Conservation (phyloP, 2,888 invertebrate species). For the Scrobipalpa costella region DNA sequence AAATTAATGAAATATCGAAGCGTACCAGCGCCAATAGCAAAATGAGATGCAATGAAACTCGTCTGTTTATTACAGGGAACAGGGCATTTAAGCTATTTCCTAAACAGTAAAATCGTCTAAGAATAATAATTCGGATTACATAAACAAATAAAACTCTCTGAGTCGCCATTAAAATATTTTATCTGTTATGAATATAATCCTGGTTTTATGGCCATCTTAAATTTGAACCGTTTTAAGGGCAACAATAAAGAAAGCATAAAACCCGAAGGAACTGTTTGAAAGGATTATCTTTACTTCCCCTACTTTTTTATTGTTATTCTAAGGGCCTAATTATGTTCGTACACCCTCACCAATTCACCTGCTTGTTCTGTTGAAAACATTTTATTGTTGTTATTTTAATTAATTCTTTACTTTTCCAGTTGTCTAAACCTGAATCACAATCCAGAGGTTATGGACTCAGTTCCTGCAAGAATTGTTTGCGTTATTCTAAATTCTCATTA, state of each 20-base stretch:
- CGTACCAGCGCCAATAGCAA: background rate
- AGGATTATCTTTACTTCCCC: slow-evolving; percentile 62
- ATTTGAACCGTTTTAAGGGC: slow-evolving; percentile 62
- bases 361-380: slow-evolving; percentile 7
- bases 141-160: slow-evolving; percentile 70
- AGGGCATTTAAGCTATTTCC: slow-evolving; percentile 32
- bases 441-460: too few relatives aligned
- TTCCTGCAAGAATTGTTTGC: too few relatives aligned
- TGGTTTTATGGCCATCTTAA: slow-evolving; percentile 66
- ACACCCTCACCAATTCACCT: slow-evolving; percentile 31
- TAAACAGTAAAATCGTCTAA: slow-evolving; percentile 61
- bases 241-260: slow-evolving; percentile 63
- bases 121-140: slow-evolving; percentile 71
- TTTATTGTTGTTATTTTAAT: too few relatives aligned
- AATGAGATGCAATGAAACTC: background rate
- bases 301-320: slow-evolving; percentile 54
- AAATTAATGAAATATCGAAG: slow-evolving; percentile 1
- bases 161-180: slow-evolving; percentile 74
- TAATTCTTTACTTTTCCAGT: too few relatives aligned
- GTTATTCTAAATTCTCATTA: too few relatives aligned
- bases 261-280: slow-evolving; percentile 56
- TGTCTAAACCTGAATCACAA: too few relatives aligned
- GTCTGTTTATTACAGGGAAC: background rate
- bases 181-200: slow-evolving; percentile 79
- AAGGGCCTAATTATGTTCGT: slow-evolving; percentile 48